Conservation (phyloP, 1,140 invertebrate species). For the Psix sp. region DNA sequence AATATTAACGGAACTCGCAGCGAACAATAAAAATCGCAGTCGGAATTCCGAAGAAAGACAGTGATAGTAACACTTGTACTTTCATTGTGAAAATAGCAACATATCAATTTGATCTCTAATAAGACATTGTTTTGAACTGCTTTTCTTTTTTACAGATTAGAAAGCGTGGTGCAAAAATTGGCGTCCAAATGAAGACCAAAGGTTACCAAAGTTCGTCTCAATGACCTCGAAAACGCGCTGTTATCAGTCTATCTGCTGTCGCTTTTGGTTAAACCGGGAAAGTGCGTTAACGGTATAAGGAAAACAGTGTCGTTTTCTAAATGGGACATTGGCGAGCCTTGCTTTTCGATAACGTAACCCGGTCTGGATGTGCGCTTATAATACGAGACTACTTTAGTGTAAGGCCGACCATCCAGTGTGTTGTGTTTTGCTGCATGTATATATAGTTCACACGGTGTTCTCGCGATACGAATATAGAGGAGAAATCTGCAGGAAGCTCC, state of each 20-base stretch:
- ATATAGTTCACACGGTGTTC: slow-evolving; percentile 13
- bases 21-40: too few relatives aligned
- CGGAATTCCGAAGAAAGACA: too few relatives aligned
- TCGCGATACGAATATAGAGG: slow-evolving; percentile 1
- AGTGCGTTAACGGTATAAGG: slow-evolving; percentile 51
- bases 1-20: too few relatives aligned
- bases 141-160: slow-evolving; percentile 30
- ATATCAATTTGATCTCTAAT: too few relatives aligned
- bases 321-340: slow-evolving; percentile 35
- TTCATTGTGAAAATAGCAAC: too few relatives aligned
- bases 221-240: slow-evolving; percentile 45
- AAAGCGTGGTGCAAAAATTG: slow-evolving; percentile 36
- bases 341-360: slow-evolving; percentile 29
- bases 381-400: slow-evolving; percentile 33
- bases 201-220: slow-evolving; percentile 47
- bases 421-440: background rate
- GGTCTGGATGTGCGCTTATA: slow-evolving; percentile 27
- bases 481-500: slow-evolving; percentile 5
- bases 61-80: too few relatives aligned
- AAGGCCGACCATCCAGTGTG: background rate
- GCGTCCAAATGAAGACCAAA: slow-evolving; percentile 45
- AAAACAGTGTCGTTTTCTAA: slow-evolving; percentile 48
- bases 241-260: slow-evolving; percentile 49
- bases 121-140: too few relatives aligned
- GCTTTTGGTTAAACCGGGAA: slow-evolving; percentile 53